Evolutionary conservation across 1,140 invertebrate genomes (phyloP), one percentile per base, ranked within the genome.

Genomic region (Drosophila asahinai): DNA sequence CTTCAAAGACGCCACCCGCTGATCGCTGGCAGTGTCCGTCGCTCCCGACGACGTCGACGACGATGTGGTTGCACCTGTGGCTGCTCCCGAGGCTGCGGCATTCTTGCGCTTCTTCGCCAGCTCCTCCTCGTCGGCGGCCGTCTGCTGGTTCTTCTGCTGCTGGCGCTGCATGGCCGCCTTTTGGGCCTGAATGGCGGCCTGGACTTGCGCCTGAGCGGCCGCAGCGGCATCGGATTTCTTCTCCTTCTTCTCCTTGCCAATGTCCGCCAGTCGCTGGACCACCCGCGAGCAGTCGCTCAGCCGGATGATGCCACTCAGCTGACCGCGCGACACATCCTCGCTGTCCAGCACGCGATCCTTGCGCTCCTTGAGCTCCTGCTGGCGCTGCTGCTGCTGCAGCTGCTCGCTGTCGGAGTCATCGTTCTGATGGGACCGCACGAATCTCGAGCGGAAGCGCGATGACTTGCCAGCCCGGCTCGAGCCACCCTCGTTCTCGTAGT

Each of bases 121-220:
- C 93, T 98, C 97, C 92, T 98, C 97, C 86, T 98, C 97, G 93
- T 97, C 97, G 91, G 96, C 97, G 17, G 96, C 94, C n/a, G 95
- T 72, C 79, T 94, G 79, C 22, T 82, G 83, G 27, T 79, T 75
- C 67, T 86, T 84, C 38, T 89, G 86, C 71, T 92, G 91, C 38
- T 92, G 91, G 7, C 91, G 73, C 52, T 90, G 91, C 91, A 92
- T 92, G 51, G 91, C 93, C 27, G 95, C 93, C 60, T 92, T 92
- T 45, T 92, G 91, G 40, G 94, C 93, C 64, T 92, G 93, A 72
- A 95, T 95, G 11, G 95, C 93, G 2, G 94, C 84, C 81, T 92
- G 91, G 0, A 93, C 63, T 75, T 94, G 91, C 81, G 95, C 93
- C 84, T 94, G 93, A 58, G 94, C 93, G 1, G 86, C 81, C 0